Conservation (phyloP, 2,797 vertebrate genomes). For the Menidia menidia region DNA sequence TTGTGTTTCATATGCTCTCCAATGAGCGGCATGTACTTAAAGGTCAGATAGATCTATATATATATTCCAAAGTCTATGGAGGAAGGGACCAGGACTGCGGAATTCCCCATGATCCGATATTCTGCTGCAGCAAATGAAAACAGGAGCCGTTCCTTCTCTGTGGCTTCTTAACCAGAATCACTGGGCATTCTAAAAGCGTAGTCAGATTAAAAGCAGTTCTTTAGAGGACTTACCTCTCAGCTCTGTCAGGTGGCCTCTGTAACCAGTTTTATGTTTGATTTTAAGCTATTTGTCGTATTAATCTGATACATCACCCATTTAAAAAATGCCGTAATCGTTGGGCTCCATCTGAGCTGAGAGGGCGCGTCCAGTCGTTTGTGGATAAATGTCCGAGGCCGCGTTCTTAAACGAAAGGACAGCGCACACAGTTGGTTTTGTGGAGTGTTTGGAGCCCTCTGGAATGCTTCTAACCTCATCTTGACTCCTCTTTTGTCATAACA, state of each 20-base stretch:
- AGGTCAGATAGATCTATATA: constrained; percentile 24
- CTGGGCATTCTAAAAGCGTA: constrained; percentile 36
- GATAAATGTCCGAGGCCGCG: background rate
- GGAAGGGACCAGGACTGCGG: constrained; percentile 48
- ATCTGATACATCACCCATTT: constrained; percentile 3
- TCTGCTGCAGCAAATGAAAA: constrained; percentile 60
- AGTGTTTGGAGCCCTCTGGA: constrained; percentile 20
- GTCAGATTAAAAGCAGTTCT: constrained; percentile 29
- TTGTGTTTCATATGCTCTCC: constrained; percentile 38
- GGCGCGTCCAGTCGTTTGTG: background rate
- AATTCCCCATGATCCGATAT: constrained; percentile 52
- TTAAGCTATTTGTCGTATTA: constrained; percentile 6
- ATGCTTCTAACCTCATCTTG: constrained; percentile 5
- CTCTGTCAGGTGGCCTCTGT: background rate
- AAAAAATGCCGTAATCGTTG: background rate
- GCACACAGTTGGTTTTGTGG: constrained; percentile 18
- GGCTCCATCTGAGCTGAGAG: background rate
- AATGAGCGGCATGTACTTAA: constrained; percentile 19
- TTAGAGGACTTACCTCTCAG: background rate
- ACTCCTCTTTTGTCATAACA: constrained; percentile 5
- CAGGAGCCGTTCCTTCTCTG: constrained; percentile 51
- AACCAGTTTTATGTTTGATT: background rate
- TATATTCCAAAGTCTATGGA: constrained; percentile 36
- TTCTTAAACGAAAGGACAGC: constrained; percentile 2
- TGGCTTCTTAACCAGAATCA: constrained; percentile 44